A percentile compares a stretch with the other conserved stretches of the same genome.
phyloP scores from a whole-genome alignment of 1,140 invertebrate genomes.

The Drosophila nikananu region DNA sequence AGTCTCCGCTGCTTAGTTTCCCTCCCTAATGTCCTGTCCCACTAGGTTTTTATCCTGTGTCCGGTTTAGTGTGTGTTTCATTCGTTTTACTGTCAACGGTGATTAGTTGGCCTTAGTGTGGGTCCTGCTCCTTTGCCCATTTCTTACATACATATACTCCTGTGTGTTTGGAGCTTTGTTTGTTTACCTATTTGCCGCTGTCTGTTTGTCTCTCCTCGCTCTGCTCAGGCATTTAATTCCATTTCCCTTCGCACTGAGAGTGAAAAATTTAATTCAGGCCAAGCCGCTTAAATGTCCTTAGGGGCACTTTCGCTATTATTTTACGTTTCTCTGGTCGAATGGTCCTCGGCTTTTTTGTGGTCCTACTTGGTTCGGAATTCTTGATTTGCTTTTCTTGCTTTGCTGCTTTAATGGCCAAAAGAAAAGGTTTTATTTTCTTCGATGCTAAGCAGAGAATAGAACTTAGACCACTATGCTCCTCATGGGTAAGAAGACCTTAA shows the following conservation, averaged over 20 bases:
- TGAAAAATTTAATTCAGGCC: constrained; percentile 73
- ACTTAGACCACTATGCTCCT: neutral
- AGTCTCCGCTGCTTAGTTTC: constrained; percentile 9
- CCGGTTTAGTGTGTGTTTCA: constrained; percentile 52
- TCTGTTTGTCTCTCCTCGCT: constrained; percentile 13
- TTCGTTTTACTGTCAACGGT: constrained; percentile 66
- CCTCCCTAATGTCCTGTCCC: constrained; percentile 27
- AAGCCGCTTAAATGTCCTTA: constrained; percentile 61
- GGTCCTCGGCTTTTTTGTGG: neutral
- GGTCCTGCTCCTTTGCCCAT: neutral
- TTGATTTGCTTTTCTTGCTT: constrained; percentile 31
- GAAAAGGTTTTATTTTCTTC: neutral
- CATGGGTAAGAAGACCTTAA: neutral
- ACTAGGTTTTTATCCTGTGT: constrained; percentile 37
- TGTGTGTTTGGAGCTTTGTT: neutral
- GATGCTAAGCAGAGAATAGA: neutral
- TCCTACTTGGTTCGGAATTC: constrained; percentile 3
- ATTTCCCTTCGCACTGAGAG: constrained; percentile 30
- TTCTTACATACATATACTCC: neutral
- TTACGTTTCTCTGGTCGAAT: constrained; percentile 22
- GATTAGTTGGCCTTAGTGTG: constrained; percentile 74
- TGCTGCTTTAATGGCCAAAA: neutral
- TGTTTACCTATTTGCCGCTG: constrained; percentile 16
- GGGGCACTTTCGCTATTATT: constrained; percentile 53
- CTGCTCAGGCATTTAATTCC: constrained; percentile 50